Evolutionary conservation across 2,888 invertebrate genomes (phyloP).

Genomic region (Andrena bicolor): DNA sequence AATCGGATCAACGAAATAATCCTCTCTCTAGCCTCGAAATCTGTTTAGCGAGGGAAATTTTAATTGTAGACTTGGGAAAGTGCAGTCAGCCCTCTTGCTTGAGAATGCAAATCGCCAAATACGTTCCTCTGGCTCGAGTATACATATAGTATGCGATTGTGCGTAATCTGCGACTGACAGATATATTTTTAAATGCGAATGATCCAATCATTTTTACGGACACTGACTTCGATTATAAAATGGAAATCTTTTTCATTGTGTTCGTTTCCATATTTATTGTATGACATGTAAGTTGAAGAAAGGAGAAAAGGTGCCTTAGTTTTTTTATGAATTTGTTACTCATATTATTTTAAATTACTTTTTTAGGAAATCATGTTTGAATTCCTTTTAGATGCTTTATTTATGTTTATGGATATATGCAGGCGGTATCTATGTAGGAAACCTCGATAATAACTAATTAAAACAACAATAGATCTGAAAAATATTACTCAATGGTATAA

Average conservation of each 20-base stretch:
- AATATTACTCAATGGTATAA: not conserved
- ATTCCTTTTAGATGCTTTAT: too few species aligned
- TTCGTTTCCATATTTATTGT: too few species aligned
- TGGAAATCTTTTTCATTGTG: too few species aligned
- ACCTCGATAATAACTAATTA: too few species aligned
- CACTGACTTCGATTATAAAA: not conserved
- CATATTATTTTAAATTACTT: too few species aligned
- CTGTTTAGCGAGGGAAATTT: conserved; percentile 31
- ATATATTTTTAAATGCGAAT: conserved; percentile 17
- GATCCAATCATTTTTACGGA: not conserved
- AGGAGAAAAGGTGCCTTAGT: too few species aligned
- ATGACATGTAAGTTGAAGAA: too few species aligned
- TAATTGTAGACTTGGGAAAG: conserved; percentile 23
- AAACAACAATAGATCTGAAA: not conserved
- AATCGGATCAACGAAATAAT: conserved; percentile 62
- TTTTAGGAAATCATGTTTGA: too few species aligned
- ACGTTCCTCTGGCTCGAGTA: conserved; percentile 29
- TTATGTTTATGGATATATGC: too few species aligned
- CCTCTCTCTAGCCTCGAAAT: conserved; percentile 37
- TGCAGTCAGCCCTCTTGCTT: conserved; percentile 2
- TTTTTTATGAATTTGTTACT: too few species aligned
- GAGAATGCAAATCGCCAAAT: conserved; percentile 43
- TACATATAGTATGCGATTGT: too few species aligned
- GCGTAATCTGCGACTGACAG: conserved; percentile 44
- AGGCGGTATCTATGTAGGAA: too few species aligned